These are phyloP conservation scores for Camponotus vicinus DNA, from an alignment of 1,140 invertebrate species.

Conservation along the genomic window DNA sequence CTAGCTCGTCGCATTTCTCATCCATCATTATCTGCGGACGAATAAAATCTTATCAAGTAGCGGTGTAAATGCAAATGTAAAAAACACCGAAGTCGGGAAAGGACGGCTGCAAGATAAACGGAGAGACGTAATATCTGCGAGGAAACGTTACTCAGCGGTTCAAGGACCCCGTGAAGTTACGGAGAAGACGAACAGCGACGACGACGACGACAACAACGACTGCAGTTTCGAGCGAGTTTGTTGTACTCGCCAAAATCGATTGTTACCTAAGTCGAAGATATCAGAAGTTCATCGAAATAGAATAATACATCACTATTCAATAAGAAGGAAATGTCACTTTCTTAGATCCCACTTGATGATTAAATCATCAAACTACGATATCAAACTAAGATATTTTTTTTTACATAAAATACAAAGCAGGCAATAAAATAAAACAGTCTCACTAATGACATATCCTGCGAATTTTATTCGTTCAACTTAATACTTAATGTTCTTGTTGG, in stretches of 20 bases:
- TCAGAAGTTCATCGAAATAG: neutral
- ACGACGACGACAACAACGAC: neutral
- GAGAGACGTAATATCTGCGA: constrained; percentile 34
- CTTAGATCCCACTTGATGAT: neutral
- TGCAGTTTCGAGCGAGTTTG: neutral
- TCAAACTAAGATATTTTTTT: neutral
- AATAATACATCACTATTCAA: neutral
- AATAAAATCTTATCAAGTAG: constrained; percentile 50
- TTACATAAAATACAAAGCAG: neutral
- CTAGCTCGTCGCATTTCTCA: constrained; percentile 5
- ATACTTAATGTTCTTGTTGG: neutral
- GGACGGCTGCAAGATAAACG: constrained; percentile 19
- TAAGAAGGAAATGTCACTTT: neutral
- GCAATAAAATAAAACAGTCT: constrained; percentile 9
- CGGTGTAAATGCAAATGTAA: constrained; percentile 51
- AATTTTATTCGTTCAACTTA: constrained; percentile 11
- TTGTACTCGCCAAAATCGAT: constrained; percentile 5
- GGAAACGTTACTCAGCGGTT: constrained; percentile 50
- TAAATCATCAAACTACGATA: neutral
- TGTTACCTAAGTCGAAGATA: neutral
- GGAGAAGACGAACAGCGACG: constrained; percentile 9
- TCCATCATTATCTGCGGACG: constrained; percentile 24
- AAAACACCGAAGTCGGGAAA: neutral
- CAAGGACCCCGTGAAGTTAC: constrained; percentile 47
- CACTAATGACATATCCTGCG: constrained; percentile 23